phyloP scores from a whole-genome alignment of 2,113 vertebrate species.

The Festucalex cinctus region DNA sequence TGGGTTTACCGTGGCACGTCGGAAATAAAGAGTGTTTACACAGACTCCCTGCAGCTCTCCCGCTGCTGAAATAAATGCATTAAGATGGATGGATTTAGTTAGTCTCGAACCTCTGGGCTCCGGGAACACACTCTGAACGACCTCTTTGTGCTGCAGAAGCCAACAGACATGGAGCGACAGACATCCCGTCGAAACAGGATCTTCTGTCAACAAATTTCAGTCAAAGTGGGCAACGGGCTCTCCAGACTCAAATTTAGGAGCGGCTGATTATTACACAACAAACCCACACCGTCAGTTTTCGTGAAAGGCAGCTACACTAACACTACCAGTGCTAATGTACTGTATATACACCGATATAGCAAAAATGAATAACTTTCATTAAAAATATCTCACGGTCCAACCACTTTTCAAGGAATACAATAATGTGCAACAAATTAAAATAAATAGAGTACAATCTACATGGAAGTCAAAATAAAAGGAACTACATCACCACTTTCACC shows the following conservation, averaged over 20 bases:
- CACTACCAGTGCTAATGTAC: no score
- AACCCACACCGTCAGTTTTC: no score
- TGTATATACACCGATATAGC: no score
- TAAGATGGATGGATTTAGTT: constrained; percentile 76
- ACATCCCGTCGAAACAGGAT: background rate
- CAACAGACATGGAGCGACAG: constrained; percentile 17
- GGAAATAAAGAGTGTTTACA: constrained; percentile 73
- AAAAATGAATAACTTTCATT: no score
- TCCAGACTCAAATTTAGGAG: background rate
- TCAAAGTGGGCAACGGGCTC: background rate
- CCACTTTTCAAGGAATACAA: no score
- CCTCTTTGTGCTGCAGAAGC: constrained; percentile 62
- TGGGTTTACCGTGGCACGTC: constrained; percentile 68
- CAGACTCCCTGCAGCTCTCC: constrained; percentile 65
- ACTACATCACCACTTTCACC: no score
- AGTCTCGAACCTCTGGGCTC: constrained; percentile 64
- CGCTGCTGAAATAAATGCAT: constrained; percentile 70
- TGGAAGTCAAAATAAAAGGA: no score
- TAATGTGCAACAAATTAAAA: no score
- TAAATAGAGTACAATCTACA: no score
- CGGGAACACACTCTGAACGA: constrained; percentile 70
- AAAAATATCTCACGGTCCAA: no score
- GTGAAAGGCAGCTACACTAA: no score
- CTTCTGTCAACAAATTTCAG: background rate
- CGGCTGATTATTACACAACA: background rate